These are phyloP conservation scores for Takifugu ocellatus DNA, from an alignment of 2,797 vertebrate genomes.

Conservation along the genomic window DNA sequence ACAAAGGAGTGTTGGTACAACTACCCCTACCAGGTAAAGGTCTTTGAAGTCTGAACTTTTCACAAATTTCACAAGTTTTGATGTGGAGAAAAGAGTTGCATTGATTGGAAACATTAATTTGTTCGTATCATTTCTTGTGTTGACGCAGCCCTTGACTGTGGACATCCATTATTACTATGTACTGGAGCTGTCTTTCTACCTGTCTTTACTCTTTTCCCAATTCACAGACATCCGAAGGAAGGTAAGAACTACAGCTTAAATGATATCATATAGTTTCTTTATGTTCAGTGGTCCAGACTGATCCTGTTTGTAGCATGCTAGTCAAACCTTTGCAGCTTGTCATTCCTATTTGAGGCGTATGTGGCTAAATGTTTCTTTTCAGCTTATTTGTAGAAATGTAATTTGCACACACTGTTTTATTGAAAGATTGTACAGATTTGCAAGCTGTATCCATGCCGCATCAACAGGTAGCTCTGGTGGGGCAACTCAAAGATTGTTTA, in stretches of 20 bases:
- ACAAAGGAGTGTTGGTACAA: slow-evolving; percentile 96
- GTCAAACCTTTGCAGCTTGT: too few relatives aligned
- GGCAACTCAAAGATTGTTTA: too few relatives aligned
- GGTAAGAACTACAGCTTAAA: slow-evolving; percentile 76
- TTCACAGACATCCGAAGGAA: slow-evolving; percentile 98
- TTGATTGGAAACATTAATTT: slow-evolving; percentile 13
- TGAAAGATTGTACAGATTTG: slow-evolving; percentile 28
- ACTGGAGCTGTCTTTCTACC: slow-evolving; percentile 94
- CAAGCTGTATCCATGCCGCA: slow-evolving; percentile 16
- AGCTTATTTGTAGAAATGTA: slow-evolving; percentile 3
- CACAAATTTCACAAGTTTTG: neutral
- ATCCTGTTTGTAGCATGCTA: neutral
- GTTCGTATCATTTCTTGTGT: slow-evolving; percentile 35
- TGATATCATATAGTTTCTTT: neutral
- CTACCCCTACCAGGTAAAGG: slow-evolving; percentile 95
- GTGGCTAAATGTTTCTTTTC: too few relatives aligned
- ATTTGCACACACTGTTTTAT: slow-evolving; percentile 1
- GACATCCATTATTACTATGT: slow-evolving; percentile 98
- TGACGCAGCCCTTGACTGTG: slow-evolving; percentile 86
- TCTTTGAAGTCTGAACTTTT: slow-evolving; percentile 3
- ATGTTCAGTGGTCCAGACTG: neutral
- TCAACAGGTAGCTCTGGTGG: too few relatives aligned
- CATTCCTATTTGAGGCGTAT: too few relatives aligned
- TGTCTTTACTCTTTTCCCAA: slow-evolving; percentile 95
- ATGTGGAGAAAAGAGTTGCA: neutral